phyloP scores from a whole-genome alignment of 1,140 invertebrate genomes.

The Calosoma granatense region DNA sequence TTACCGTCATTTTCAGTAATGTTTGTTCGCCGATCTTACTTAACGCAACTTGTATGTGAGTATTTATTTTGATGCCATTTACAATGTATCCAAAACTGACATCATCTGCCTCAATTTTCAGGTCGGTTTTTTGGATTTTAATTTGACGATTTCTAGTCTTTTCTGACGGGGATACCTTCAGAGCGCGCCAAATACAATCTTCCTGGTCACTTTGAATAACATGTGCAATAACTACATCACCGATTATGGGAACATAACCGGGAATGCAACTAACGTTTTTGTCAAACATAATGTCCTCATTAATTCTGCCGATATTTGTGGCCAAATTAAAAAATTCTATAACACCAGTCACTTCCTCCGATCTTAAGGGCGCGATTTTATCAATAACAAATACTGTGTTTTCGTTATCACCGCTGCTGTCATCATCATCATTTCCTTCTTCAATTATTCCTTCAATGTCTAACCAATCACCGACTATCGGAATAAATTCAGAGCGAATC shows the following conservation, averaged over 20 bases:
- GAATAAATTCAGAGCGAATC: slow-evolving; percentile 36
- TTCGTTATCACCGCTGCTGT: slow-evolving; percentile 34
- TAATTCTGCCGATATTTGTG: slow-evolving; percentile 37
- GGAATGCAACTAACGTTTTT: slow-evolving; percentile 37
- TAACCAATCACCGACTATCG: slow-evolving; percentile 52
- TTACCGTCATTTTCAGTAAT: slow-evolving; percentile 19
- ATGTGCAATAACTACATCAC: slow-evolving; percentile 47
- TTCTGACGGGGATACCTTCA: slow-evolving; percentile 37
- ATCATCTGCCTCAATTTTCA: slow-evolving; percentile 34
- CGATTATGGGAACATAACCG: slow-evolving; percentile 41
- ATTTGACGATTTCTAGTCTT: slow-evolving; percentile 15
- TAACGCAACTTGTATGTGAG: too few species aligned
- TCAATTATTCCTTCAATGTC: slow-evolving; percentile 44
- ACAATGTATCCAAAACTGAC: slow-evolving; percentile 34
- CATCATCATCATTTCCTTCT: slow-evolving; percentile 32
- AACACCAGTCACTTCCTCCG: slow-evolving; percentile 35
- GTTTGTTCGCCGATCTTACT: slow-evolving; percentile 20
- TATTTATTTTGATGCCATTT: slow-evolving; percentile 27
- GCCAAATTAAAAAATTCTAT: slow-evolving; percentile 42
- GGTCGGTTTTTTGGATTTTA: slow-evolving; percentile 20
- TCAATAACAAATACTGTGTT: slow-evolving; percentile 47
- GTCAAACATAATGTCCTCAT: slow-evolving; percentile 44
- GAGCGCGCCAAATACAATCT: slow-evolving; percentile 45
- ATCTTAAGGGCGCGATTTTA: slow-evolving; percentile 43
- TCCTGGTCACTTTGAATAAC: slow-evolving; percentile 58